These are phyloP conservation scores for Chunga burmeisteri DNA, from an alignment of 2,113 vertebrate species.

Conservation along the genomic window DNA sequence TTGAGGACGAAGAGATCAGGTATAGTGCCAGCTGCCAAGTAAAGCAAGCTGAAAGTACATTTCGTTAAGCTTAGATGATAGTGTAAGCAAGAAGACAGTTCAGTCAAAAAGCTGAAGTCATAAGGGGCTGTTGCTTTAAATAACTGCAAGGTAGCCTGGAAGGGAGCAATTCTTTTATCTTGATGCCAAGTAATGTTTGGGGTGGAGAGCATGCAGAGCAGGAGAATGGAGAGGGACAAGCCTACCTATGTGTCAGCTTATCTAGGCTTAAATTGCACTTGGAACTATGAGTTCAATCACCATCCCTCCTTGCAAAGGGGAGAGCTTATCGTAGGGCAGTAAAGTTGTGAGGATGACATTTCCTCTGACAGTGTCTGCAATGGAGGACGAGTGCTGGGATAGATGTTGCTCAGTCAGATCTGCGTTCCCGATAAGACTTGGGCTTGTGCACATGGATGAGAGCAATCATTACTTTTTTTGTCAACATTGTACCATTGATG, in stretches of 20 bases:
- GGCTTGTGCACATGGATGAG: neutral
- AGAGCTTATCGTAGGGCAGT: neutral
- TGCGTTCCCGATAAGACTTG: neutral
- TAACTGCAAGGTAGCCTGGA: neutral
- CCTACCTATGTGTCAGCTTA: neutral
- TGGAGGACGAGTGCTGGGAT: neutral
- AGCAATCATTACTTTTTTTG: neutral
- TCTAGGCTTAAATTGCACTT: neutral
- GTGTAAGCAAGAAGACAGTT: neutral
- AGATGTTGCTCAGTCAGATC: neutral
- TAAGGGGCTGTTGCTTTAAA: neutral
- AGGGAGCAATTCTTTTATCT: neutral
- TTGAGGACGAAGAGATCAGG: neutral
- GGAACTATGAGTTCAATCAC: neutral
- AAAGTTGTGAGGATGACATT: neutral
- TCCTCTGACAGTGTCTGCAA: neutral
- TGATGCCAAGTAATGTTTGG: neutral
- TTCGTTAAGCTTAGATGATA: neutral
- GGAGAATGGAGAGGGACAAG: neutral
- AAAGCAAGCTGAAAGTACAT: neutral
- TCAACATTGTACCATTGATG: fast-evolving
- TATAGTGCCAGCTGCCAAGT: neutral
- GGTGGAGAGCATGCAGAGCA: neutral
- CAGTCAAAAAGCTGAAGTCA: neutral
- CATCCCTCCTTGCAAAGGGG: neutral